Base-by-base conservation (phyloP, 2,113 vertebrate species). In the Ictalurus punctatus region DNA sequence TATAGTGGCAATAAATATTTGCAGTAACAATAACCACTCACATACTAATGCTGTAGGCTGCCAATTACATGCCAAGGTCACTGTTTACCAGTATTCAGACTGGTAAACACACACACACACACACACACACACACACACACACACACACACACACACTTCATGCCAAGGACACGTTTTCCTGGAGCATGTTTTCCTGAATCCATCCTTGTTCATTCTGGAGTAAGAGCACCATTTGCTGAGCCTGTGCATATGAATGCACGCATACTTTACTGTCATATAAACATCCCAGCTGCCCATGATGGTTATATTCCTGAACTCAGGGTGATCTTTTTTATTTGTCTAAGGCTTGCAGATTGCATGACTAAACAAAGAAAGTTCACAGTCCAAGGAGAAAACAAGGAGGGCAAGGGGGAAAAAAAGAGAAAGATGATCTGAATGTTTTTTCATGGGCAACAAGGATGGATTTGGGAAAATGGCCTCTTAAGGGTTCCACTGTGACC, bases 381-480 rank as follows among this genome's bases (percentile, higher is more conserved):
- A 4, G 88, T 90, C 91, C 87, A 83, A 80, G 17, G 65, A n/a
- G 80, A 82, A 73, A 84, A 78, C 27, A 67, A 63, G 37, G 86
- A 73, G 74, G 76, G 79, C 65, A 78, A 84, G 27, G n/a, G 59
- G n/a, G 59, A 83, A 87, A 94, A 90, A 89, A 92, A 90, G 81
- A 94, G 93, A 92, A 94, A 94, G 93, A 93, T 86, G 93, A 95
- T 93, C 91, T 90, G 88, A 78, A 88, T 87, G 92, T 88, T 87
- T 93, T 92, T 83, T 86, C 63, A 82, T 79, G 90, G 91, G 81
- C 87, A 91, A 90, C 92, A 54, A 78, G 87, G 89, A 92, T 92
- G 71, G 86, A 93, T 92, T 94, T 91, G 92, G 92, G 91, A 90
- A 90, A 93, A 90, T 89, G 92, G 92, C 91, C 93, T 90, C 90